Evolutionary conservation across 1,140 invertebrate species (phyloP).

Genomic region (Diuraphis noxia): DNA sequence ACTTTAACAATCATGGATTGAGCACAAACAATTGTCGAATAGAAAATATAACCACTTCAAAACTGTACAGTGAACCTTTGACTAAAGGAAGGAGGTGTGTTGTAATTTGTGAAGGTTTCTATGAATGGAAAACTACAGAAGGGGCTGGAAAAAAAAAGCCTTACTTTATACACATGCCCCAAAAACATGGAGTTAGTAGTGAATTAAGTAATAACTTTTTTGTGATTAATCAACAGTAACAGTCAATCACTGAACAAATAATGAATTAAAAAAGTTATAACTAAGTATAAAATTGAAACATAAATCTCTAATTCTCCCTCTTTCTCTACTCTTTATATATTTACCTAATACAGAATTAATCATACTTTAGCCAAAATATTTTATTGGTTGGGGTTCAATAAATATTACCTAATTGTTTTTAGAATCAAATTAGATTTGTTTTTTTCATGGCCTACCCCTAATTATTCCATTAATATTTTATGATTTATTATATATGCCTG

Average conservation of each 20-base stretch:
- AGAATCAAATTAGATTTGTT: neutral
- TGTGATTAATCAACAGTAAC: neutral
- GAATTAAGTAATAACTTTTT: neutral
- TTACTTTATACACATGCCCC: slow-evolving; percentile 74
- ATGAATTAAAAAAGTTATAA: neutral
- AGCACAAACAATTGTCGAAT: slow-evolving; percentile 82
- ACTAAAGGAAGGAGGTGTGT: slow-evolving; percentile 74
- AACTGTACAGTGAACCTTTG: slow-evolving; percentile 70
- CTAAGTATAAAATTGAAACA: too few relatives aligned
- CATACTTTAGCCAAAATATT: neutral
- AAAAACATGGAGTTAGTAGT: slow-evolving; percentile 60
- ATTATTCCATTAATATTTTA: too few relatives aligned
- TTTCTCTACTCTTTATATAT: neutral
- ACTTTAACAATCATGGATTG: slow-evolving; percentile 69
- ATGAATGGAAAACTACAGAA: slow-evolving; percentile 81
- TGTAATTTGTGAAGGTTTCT: slow-evolving; percentile 80
- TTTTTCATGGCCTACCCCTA: neutral
- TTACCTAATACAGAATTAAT: neutral
- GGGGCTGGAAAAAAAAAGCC: slow-evolving; percentile 70
- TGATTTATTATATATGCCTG: neutral
- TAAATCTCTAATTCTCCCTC: neutral
- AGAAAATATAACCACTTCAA: slow-evolving; percentile 72
- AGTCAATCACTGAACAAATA: neutral
- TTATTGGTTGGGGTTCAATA: neutral
- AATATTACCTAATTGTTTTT: neutral